phyloP scores from a whole-genome alignment of 2,888 invertebrate species.

The Tryphoninae sp. region DNA sequence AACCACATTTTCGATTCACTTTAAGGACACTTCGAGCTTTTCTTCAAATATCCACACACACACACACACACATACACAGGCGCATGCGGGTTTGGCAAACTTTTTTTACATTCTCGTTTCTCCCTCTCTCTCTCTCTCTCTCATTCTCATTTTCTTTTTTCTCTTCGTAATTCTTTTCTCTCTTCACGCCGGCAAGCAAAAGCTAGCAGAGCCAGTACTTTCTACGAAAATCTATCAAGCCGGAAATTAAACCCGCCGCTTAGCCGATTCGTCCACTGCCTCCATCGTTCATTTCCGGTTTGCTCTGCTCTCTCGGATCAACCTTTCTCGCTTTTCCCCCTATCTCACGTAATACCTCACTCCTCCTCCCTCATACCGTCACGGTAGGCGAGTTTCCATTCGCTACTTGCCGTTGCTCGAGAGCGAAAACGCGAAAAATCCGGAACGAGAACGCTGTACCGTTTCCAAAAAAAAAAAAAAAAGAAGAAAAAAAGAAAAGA shows the following conservation, averaged over 20 bases:
- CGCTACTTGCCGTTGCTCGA: background rate
- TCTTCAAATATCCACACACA: too few species aligned
- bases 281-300: conserved; percentile 64
- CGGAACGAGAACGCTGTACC: conserved; percentile 6
- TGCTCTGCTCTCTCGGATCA: conserved; percentile 36
- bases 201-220: conserved; percentile 30
- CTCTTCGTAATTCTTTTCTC: conserved; percentile 15
- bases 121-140: conserved; percentile 38
- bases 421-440: conserved; percentile 15
- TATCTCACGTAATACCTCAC: background rate
- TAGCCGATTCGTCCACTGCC: conserved; percentile 61
- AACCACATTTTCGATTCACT: conserved; percentile 43
- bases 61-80: background rate
- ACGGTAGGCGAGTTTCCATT: background rate
- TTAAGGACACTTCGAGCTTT: background rate
- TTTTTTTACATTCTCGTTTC: conserved; percentile 55
- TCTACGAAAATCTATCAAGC: conserved; percentile 69
- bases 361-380: conserved; percentile 9
- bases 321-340: conserved; percentile 24
- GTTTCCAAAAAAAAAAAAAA: background rate
- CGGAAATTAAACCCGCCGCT: conserved; percentile 74
- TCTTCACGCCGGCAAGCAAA: conserved; percentile 18
- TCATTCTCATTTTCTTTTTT: conserved; percentile 29
- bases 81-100: background rate
- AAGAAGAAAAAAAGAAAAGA: conserved; percentile 8